Percentiles rank a stretch among this genome's conserved stretches.
These are phyloP conservation scores for Heliangelus exortis DNA, from an alignment of 2,797 vertebrate genomes.

Conservation along the genomic window DNA sequence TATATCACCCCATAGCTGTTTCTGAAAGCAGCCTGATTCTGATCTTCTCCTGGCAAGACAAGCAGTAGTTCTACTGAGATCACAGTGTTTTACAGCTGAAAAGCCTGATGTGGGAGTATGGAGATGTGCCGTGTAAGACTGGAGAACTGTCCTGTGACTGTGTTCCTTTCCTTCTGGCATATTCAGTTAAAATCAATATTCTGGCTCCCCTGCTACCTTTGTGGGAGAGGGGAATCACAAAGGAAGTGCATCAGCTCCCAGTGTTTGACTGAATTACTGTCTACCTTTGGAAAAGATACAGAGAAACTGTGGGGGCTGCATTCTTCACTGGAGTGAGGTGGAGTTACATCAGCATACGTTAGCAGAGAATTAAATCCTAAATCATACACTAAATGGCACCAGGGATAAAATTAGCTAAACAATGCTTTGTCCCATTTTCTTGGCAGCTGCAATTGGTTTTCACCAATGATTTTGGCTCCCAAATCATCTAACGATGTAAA, in stretches of 20 bases:
- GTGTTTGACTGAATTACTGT: neutral
- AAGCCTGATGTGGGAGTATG: neutral
- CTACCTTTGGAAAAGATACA: neutral
- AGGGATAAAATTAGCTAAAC: neutral
- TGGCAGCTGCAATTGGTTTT: neutral
- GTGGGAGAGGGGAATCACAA: neutral
- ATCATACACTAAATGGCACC: neutral
- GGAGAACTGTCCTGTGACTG: neutral
- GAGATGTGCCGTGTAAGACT: neutral
- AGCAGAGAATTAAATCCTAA: neutral
- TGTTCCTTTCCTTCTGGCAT: neutral
- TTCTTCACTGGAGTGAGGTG: slow-evolving; percentile 49
- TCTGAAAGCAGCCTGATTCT: neutral
- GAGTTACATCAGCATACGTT: neutral
- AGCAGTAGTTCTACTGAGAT: neutral
- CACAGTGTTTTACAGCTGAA: neutral
- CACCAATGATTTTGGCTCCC: neutral
- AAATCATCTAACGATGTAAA: neutral
- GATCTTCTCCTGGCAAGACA: slow-evolving; percentile 35
- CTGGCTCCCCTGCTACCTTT: neutral
- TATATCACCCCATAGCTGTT: neutral
- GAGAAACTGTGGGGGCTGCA: neutral
- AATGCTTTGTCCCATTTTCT: neutral
- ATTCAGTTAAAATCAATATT: neutral
- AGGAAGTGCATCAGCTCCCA: neutral